Conservation (phyloP, 2,113 vertebrate species). For the Otus sunia region DNA sequence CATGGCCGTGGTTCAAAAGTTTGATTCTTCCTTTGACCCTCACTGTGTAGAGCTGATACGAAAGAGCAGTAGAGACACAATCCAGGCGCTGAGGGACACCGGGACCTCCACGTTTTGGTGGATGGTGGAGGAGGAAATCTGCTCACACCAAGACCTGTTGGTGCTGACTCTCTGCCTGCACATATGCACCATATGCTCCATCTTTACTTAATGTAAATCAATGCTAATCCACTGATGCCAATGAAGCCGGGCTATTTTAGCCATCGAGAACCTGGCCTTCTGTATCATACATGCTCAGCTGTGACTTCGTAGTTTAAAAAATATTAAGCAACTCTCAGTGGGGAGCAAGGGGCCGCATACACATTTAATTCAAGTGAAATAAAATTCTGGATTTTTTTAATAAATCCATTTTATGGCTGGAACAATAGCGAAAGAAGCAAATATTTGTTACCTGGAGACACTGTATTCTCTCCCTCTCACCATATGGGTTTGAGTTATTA, state of each 20-base stretch:
- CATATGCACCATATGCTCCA: background rate
- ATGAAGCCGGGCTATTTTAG: background rate
- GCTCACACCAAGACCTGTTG: background rate
- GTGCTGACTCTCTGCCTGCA: background rate
- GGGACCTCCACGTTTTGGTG: accelerated
- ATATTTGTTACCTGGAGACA: conserved; percentile 5
- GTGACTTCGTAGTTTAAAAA: background rate
- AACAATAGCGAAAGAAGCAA: background rate
- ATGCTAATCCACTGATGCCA: background rate
- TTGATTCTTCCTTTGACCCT: background rate
- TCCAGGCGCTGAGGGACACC: accelerated
- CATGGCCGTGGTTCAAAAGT: background rate
- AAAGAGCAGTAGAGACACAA: background rate
- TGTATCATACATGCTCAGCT: background rate
- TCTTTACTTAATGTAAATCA: background rate
- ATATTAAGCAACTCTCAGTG: conserved; percentile 1
- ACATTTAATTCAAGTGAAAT: background rate
- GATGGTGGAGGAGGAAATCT: background rate
- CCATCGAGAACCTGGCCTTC: background rate
- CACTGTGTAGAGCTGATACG: accelerated
- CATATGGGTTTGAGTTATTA: background rate
- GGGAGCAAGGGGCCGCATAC: conserved; percentile 2
- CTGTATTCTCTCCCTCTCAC: background rate
- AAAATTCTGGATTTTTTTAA: background rate
- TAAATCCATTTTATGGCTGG: background rate